Evolutionary conservation across 2,888 invertebrate genomes (phyloP).

Genomic region (Holacanthella duospinosa): DNA sequence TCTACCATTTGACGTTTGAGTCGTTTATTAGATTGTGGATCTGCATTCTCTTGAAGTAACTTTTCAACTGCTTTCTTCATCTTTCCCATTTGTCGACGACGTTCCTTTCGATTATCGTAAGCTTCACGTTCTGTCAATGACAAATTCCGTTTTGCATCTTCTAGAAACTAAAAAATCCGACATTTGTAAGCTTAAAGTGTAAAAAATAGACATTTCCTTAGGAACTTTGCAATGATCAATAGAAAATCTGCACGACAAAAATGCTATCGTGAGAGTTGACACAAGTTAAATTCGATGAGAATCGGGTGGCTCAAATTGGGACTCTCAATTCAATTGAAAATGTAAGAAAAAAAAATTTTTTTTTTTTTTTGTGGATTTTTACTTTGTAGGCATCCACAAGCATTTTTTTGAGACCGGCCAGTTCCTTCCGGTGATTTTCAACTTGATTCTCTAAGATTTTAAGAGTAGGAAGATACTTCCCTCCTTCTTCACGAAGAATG

Average conservation of each 20-base stretch:
- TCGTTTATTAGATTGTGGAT: not conserved
- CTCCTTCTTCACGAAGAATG: slow-evolving; percentile 28
- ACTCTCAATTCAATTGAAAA: not conserved
- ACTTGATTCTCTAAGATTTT: slow-evolving; percentile 28
- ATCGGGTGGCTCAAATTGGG: not conserved
- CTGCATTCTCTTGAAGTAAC: slow-evolving; percentile 29
- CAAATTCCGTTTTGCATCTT: slow-evolving; percentile 29
- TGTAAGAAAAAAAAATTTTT: not conserved
- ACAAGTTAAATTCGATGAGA: no score
- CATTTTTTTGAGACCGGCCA: slow-evolving; percentile 32
- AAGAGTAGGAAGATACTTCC: slow-evolving; percentile 29
- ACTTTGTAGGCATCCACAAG: slow-evolving; percentile 32
- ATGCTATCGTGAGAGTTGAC: no score
- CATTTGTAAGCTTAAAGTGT: no score
- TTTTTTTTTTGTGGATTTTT: slow-evolving; percentile 1
- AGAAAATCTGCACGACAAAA: no score
- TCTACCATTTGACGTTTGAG: not conserved
- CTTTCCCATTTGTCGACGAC: slow-evolving; percentile 32
- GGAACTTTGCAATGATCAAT: no score
- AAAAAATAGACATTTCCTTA: no score
- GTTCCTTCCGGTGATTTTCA: slow-evolving; percentile 22
- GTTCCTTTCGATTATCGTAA: slow-evolving; percentile 27
- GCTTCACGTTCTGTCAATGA: slow-evolving; percentile 31
- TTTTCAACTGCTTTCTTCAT: slow-evolving; percentile 35
- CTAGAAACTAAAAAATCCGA: slow-evolving; percentile 22